Evolutionary conservation across 2,113 vertebrate genomes (phyloP).

Genomic region (Tiliqua scincoides): DNA sequence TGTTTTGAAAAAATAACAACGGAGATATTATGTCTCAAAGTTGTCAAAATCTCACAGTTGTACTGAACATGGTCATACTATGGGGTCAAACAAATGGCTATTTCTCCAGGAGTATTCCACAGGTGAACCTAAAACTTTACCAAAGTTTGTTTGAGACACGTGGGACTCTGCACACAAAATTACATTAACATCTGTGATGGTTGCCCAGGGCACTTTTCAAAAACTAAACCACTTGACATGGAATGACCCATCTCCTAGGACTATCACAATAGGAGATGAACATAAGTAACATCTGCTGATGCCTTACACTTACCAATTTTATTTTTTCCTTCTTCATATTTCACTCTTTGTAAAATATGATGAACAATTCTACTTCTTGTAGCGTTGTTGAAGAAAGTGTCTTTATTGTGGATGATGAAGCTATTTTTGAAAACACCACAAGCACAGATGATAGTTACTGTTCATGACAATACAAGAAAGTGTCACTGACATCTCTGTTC

Average conservation of each 20-base stretch:
- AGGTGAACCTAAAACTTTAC: too few species aligned
- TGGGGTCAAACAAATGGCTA: too few species aligned
- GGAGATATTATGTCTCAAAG: too few species aligned
- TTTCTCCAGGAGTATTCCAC: too few species aligned
- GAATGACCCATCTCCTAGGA: not conserved
- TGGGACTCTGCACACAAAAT: too few species aligned
- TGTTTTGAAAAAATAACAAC: too few species aligned
- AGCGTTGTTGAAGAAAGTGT: conserved; percentile 95
- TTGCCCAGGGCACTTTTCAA: too few species aligned
- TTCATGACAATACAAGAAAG: conserved; percentile 8
- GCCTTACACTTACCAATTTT: conserved; percentile 87
- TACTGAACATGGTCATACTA: too few species aligned
- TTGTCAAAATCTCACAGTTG: too few species aligned
- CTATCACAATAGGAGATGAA: not conserved
- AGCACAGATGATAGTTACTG: conserved; percentile 3
- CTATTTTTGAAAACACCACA: conserved; percentile 74
- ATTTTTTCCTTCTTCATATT: conserved; percentile 95
- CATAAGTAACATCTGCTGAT: not conserved
- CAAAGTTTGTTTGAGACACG: too few species aligned
- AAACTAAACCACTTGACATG: too few species aligned
- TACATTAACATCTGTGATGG: too few species aligned
- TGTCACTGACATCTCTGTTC: conserved; percentile 18
- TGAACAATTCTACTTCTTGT: conserved; percentile 94
- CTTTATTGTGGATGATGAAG: conserved; percentile 97
- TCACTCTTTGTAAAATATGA: conserved; percentile 92